Conservation (phyloP, 2,888 invertebrate species). For the Eilema caniola region DNA sequence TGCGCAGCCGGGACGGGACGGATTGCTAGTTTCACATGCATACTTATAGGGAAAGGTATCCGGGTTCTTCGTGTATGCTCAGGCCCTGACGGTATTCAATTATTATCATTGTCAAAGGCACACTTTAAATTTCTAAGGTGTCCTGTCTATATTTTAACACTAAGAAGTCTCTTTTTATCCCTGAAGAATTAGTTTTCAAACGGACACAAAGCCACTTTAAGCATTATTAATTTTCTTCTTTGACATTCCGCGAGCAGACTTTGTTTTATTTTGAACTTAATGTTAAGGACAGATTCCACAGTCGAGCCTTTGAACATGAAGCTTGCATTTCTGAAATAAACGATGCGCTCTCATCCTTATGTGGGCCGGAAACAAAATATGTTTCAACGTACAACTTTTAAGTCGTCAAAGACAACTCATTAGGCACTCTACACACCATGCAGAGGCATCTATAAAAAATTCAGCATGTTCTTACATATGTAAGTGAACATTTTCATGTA, state of each 20-base stretch:
- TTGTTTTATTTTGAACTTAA: slow-evolving; percentile 27
- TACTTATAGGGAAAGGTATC: not conserved
- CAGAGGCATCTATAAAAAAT: slow-evolving; percentile 71
- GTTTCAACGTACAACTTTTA: slow-evolving; percentile 64
- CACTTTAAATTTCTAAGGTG: not conserved
- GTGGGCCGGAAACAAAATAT: slow-evolving; percentile 54
- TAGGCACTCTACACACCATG: slow-evolving; percentile 72
- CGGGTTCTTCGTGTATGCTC: not conserved
- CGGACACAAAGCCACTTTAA: slow-evolving; percentile 61
- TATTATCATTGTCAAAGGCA: not conserved
- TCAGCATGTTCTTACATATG: slow-evolving; percentile 66
- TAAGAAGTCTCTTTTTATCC: not conserved
- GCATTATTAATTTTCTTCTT: slow-evolving; percentile 61
- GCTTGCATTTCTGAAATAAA: slow-evolving; percentile 28
- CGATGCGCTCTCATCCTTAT: slow-evolving; percentile 44
- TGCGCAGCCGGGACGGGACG: too few relatives aligned
- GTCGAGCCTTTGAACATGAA: slow-evolving; percentile 15
- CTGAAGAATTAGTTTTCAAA: slow-evolving; percentile 69
- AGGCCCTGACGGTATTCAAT: not conserved
- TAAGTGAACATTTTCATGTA: slow-evolving; percentile 65
- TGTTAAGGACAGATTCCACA: slow-evolving; percentile 24
- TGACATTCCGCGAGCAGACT: slow-evolving; percentile 20
- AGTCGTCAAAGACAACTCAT: slow-evolving; percentile 73
- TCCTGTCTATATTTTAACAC: not conserved
- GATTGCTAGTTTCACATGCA: too few relatives aligned